Percentiles rank a stretch among this genome's conserved stretches.
These are phyloP conservation scores for Drosophila sproati DNA, from an alignment of 1,140 invertebrate species.

Conservation along the genomic window DNA sequence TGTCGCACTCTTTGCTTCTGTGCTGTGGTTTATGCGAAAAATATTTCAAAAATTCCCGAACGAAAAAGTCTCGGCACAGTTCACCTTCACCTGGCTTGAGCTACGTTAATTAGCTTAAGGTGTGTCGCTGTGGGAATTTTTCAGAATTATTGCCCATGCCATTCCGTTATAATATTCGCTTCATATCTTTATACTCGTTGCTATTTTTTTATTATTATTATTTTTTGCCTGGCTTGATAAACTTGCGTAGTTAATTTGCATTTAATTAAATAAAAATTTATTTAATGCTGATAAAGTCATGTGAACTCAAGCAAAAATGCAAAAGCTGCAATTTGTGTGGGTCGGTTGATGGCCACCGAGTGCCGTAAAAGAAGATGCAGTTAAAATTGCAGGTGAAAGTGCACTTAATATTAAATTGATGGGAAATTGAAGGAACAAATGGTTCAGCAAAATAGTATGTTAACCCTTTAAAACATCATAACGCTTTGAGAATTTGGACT, in stretches of 20 bases:
- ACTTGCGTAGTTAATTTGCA: slow-evolving; percentile 48
- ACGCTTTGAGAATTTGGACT: too few species aligned
- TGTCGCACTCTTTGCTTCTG: slow-evolving; percentile 28
- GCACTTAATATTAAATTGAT: too few species aligned
- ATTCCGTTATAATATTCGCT: slow-evolving; percentile 33
- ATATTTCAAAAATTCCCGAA: slow-evolving; percentile 43
- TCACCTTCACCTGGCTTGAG: slow-evolving; percentile 4
- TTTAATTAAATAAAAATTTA: slow-evolving; percentile 41
- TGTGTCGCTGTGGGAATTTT: slow-evolving; percentile 26
- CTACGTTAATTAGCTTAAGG: slow-evolving; percentile 63
- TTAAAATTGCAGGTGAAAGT: not conserved
- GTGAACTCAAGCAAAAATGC: slow-evolving; percentile 1
- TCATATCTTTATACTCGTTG: not conserved
- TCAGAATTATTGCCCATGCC: slow-evolving; percentile 37
- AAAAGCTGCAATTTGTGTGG: slow-evolving; percentile 5
- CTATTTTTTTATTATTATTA: not conserved
- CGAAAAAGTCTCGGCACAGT: slow-evolving; percentile 1
- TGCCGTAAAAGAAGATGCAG: not conserved
- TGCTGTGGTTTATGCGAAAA: slow-evolving; percentile 56
- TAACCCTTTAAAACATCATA: too few species aligned
- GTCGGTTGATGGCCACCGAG: slow-evolving; percentile 1
- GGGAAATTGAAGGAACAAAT: too few species aligned
- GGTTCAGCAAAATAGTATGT: too few species aligned
- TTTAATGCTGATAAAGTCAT: slow-evolving; percentile 45
- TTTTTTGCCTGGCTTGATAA: slow-evolving; percentile 12